These are phyloP conservation scores for Haliclona indistincta DNA, from an alignment of 37 sponge, comb jelly and placozoan species.

Conservation along the genomic window DNA sequence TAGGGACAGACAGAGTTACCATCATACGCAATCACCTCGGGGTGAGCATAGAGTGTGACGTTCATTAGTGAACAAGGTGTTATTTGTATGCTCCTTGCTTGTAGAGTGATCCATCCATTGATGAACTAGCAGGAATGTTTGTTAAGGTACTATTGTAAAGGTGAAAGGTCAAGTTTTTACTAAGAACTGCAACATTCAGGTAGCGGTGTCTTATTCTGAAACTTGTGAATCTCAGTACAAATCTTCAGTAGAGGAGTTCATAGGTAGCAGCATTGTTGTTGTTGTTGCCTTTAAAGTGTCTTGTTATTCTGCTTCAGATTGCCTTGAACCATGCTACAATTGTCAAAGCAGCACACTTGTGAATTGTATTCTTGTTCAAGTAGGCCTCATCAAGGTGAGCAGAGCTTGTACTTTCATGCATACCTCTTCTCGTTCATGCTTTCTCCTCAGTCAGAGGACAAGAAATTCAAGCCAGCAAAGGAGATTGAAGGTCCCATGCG, in stretches of 20 bases:
- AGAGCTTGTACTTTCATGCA: not conserved
- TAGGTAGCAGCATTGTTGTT: not conserved
- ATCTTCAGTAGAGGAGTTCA: not conserved
- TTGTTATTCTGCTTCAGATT: slow-evolving; percentile 11
- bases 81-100: not conserved
- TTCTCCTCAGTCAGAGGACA: slow-evolving; percentile 59
- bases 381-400: slow-evolving; percentile 80
- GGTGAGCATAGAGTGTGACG: not conserved
- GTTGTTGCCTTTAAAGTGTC: not conserved
- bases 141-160: not conserved
- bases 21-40: slow-evolving; percentile 20
- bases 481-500: slow-evolving; percentile 75
- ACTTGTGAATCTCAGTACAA: not conserved
- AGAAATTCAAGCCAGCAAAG: slow-evolving; percentile 52
- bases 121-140: not conserved
- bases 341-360: slow-evolving; percentile 17
- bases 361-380: slow-evolving; percentile 54
- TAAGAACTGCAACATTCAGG: too few relatives aligned
- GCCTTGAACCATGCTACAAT: slow-evolving; percentile 17
- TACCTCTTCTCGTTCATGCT: not conserved
- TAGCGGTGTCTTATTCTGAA: slow-evolving; percentile 6
- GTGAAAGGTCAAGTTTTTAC: too few relatives aligned
- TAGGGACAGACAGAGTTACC: slow-evolving; percentile 13
- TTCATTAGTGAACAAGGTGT: not conserved
- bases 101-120: not conserved